These are phyloP conservation scores for Rhynchonycteris naso DNA, from an alignment of 2,797 vertebrate genomes.

Conservation along the genomic window DNA sequence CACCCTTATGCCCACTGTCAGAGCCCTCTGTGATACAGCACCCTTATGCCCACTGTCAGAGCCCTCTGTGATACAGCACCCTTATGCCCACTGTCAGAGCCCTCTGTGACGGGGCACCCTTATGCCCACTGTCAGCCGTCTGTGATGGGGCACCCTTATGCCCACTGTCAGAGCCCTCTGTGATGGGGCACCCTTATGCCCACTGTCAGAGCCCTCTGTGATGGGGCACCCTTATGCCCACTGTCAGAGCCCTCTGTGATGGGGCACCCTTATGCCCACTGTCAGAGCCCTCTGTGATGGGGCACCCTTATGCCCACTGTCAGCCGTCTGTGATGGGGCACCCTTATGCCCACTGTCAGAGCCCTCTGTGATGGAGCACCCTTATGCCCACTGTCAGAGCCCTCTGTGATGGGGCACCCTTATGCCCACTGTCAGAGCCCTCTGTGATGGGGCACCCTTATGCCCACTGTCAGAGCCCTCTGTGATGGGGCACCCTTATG, in stretches of 20 bases:
- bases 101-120: neutral
- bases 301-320: neutral
- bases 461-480: neutral
- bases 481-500: neutral
- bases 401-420: neutral
- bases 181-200: neutral
- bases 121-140: neutral
- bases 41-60: neutral
- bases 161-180: neutral
- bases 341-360: neutral
- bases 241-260: accelerated
- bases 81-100: neutral
- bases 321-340: neutral
- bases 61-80: neutral
- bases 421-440: neutral
- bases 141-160: neutral
- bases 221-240: neutral
- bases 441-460: neutral
- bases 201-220: accelerated
- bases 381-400: neutral
- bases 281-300: accelerated
- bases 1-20: neutral
- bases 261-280: neutral
- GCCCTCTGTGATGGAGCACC: neutral
- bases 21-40: too few species aligned